Evolutionary conservation across 2,113 vertebrate species (phyloP).

Genomic region (Mus musculus): DNA sequence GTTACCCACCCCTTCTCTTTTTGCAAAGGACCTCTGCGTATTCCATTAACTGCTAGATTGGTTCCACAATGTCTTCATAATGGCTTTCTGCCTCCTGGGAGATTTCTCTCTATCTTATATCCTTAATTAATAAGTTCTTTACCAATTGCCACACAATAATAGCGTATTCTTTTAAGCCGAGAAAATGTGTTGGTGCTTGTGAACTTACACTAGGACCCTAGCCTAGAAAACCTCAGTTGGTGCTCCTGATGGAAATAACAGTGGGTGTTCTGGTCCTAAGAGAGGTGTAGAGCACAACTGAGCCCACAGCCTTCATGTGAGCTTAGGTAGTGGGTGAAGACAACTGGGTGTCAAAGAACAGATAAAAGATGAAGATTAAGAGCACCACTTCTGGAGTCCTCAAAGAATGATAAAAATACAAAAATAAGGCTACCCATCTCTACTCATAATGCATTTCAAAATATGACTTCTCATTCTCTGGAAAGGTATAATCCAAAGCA

Average conservation of each 20-base stretch:
- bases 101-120: conserved; percentile 79
- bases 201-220: conserved; percentile 64
- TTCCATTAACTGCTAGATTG: conserved; percentile 82
- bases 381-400: background rate
- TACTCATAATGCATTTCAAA: background rate
- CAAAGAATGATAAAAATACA: background rate
- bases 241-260: background rate
- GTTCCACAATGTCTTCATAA: conserved; percentile 78
- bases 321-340: background rate
- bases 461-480: background rate
- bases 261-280: background rate
- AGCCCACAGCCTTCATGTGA: background rate
- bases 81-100: conserved; percentile 80
- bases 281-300: background rate
- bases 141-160: conserved; percentile 78
- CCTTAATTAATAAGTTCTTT: conserved; percentile 84
- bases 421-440: background rate
- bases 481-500: background rate
- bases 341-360: background rate
- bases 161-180: conserved; percentile 75
- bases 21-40: conserved; percentile 70
- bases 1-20: background rate
- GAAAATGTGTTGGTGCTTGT: conserved; percentile 60
- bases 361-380: background rate
- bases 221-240: background rate